Conservation (phyloP, 2,797 vertebrate species). For the Pterois miles region DNA sequence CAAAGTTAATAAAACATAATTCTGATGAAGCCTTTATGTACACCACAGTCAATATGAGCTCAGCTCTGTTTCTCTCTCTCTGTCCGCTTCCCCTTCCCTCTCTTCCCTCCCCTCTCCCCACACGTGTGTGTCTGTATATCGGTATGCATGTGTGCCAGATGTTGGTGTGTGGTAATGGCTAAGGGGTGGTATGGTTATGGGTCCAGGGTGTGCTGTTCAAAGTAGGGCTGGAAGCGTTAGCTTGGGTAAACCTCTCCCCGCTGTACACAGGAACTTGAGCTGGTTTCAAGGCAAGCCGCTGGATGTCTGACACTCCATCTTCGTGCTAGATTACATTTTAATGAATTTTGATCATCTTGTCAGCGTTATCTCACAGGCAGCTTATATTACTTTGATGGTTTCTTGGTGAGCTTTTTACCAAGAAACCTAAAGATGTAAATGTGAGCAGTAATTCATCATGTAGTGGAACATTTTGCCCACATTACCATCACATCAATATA, state of each 20-base stretch:
- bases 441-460: not conserved
- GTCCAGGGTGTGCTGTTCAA: slow-evolving; percentile 38
- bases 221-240: slow-evolving; percentile 26
- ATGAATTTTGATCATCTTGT: slow-evolving; percentile 50
- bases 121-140: slow-evolving; percentile 17
- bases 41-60: slow-evolving; percentile 21
- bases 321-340: slow-evolving; percentile 51
- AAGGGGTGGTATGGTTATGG: slow-evolving; percentile 1
- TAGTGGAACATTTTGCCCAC: not conserved
- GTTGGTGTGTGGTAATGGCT: slow-evolving; percentile 36
- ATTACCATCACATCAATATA: not conserved
- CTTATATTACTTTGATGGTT: slow-evolving; percentile 31
- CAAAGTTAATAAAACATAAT: slow-evolving; percentile 59
- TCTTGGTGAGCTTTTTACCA: slow-evolving; percentile 23
- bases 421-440: not conserved
- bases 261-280: slow-evolving; percentile 12
- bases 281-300: slow-evolving; percentile 41
- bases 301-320: slow-evolving; percentile 39
- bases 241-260: slow-evolving; percentile 25
- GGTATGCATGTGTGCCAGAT: slow-evolving; percentile 18
- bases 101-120: not conserved
- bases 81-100: not conserved
- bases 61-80: slow-evolving; percentile 5
- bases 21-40: slow-evolving; percentile 61
- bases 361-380: slow-evolving; percentile 38